These are phyloP conservation scores for Girardinichthys multiradiatus DNA, from an alignment of 2,113 vertebrate species.

Conservation along the genomic window DNA sequence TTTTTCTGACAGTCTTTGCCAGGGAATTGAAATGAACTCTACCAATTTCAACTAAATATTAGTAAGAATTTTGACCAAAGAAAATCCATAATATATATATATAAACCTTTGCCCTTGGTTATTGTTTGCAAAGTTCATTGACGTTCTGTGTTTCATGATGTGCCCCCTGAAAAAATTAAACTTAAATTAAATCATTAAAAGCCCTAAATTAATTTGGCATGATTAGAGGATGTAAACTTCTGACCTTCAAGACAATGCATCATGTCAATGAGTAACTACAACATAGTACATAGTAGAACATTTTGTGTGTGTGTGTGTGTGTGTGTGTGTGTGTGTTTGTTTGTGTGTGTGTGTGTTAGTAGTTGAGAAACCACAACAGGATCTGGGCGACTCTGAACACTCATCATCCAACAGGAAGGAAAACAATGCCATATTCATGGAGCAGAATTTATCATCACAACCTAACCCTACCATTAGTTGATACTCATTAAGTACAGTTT, in stretches of 20 bases:
- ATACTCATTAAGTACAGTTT: neutral
- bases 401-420: neutral
- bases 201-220: neutral
- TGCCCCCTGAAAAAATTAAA: neutral
- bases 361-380: neutral
- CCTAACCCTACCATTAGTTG: neutral
- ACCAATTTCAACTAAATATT: too few relatives aligned
- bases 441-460: neutral
- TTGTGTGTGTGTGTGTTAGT: too few relatives aligned
- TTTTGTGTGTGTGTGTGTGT: too few relatives aligned
- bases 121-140: too few relatives aligned
- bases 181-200: neutral
- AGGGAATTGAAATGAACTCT: too few relatives aligned
- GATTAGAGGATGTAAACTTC: neutral
- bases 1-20: too few relatives aligned
- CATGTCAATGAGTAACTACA: neutral
- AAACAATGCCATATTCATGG: neutral
- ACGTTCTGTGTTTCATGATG: neutral
- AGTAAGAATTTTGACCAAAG: too few relatives aligned
- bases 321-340: too few relatives aligned
- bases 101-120: too few relatives aligned
- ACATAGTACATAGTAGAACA: neutral
- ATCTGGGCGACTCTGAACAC: neutral
- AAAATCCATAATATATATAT: too few relatives aligned
- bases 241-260: neutral